Evolutionary conservation across 2,888 invertebrate genomes (phyloP), one percentile per base, ranked within the genome.

Genomic region (Chrysopilus asiliformis): DNA sequence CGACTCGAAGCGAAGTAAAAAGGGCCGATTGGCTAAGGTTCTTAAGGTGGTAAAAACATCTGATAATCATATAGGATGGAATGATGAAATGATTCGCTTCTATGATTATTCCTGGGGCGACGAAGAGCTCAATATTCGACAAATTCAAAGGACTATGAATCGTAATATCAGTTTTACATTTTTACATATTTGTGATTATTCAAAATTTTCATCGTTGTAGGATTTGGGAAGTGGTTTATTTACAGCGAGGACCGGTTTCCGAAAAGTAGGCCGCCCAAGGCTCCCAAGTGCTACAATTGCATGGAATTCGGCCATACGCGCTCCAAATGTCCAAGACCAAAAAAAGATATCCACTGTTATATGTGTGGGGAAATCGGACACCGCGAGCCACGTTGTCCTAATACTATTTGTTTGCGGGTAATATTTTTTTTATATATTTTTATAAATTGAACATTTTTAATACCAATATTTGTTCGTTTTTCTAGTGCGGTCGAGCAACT

Each of bases 301-400:
- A 70, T 70, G 42, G 72, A 72, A 27, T 51, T 64, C 4, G 81
- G 80, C 0, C 82, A 82, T 53, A 63, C 66, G 12, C 68, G 69
- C 18, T 64, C 69, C 32, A 63, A 64, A 37, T 83, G 82, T 51
- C 60, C 64, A 24, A 68, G 68, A 45, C 68, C 70, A 2, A 64
- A 63, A 2, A 68, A 71, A 48, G 66, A 68, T 2, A 56, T 64
- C 1, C 61, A 68, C 14, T 83, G 82, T 54, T 67, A 65, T 49
- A 73, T 80, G 66, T 83, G 82, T 48, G 82, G 81, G n/a, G 53
- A 53, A 5, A 49, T 52, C 1, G 79, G 78, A 0, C 82, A 83
- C 53, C 57, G 55, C 14, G 78, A 76, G 47, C 68, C 72, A 1
- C 66, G 75, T 25, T 83, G 82, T 54, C 79, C 79, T 0, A 67